Conservation (phyloP, 2,113 vertebrate genomes). For the Ahaetulla prasina region DNA sequence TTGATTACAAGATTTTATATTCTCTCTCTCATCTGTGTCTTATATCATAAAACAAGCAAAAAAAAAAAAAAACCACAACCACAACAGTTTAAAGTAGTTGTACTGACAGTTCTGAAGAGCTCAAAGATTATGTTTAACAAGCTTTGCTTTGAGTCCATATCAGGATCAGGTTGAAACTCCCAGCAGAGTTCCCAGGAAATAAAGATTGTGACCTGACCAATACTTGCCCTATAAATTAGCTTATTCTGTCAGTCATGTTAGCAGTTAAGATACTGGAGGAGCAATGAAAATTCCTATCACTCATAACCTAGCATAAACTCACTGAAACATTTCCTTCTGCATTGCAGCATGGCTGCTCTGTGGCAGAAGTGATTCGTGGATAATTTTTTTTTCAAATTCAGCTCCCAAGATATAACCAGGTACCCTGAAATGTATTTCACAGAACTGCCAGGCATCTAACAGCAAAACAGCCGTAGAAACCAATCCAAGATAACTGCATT, state of each 20-base stretch:
- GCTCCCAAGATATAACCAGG: slow-evolving; percentile 15
- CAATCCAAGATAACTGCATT: neutral
- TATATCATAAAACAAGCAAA: neutral
- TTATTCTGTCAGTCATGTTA: neutral
- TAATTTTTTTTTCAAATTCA: slow-evolving; percentile 23
- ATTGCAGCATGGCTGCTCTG: slow-evolving; percentile 35
- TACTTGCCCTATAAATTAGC: neutral
- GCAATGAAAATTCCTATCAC: slow-evolving; percentile 16
- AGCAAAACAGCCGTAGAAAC: slow-evolving; percentile 17
- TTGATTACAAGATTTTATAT: neutral
- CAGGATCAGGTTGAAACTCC: fast-evolving
- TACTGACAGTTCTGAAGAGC: neutral
- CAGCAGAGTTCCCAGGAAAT: neutral
- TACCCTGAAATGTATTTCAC: slow-evolving; percentile 11
- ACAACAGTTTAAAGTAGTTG: neutral
- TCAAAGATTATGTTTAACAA: neutral
- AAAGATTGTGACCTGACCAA: neutral
- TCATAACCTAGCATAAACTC: slow-evolving; percentile 52
- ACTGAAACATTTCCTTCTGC: slow-evolving; percentile 33
- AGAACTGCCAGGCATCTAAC: slow-evolving; percentile 33
- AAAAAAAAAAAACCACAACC: no score
- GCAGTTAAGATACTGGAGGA: slow-evolving; percentile 15
- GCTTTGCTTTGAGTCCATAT: neutral
- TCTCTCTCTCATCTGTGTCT: neutral
- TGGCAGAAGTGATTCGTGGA: neutral